These are phyloP conservation scores for Myripristis murdjan DNA, from an alignment of 2,797 vertebrate genomes.

Conservation along the genomic window DNA sequence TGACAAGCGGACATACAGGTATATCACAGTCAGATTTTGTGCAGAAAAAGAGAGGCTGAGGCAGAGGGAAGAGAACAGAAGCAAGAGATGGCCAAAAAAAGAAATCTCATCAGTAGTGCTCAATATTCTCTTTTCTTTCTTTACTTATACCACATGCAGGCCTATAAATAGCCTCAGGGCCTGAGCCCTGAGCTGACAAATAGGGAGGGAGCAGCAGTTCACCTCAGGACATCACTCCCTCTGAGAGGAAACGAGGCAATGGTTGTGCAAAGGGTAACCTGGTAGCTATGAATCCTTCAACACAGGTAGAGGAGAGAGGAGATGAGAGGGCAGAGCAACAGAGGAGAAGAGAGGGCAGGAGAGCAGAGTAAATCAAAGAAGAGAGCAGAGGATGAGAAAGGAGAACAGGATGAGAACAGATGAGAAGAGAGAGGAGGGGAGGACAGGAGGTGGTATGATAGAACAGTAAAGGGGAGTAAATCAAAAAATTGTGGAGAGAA, in stretches of 20 bases:
- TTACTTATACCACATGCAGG: conserved; percentile 38
- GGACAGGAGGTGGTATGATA: neutral
- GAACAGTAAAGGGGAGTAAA: neutral
- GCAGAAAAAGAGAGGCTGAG: conserved; percentile 22
- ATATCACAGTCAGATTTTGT: conserved; percentile 30
- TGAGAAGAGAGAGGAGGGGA: neutral
- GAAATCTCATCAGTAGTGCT: conserved; percentile 37
- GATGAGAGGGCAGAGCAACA: conserved; percentile 54
- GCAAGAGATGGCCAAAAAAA: conserved; percentile 25
- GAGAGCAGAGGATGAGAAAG: too few relatives aligned
- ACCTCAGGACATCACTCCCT: conserved; percentile 59
- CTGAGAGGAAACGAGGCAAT: conserved; percentile 55
- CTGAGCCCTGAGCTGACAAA: conserved; percentile 64
- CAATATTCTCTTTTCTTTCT: conserved; percentile 31
- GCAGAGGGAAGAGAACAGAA: conserved; percentile 12
- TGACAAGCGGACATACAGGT: conserved; percentile 27
- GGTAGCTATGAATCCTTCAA: conserved; percentile 66
- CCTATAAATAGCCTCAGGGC: conserved; percentile 63
- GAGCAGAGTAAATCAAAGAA: neutral
- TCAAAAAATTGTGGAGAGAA: neutral
- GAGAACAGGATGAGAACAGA: conserved; percentile 14
- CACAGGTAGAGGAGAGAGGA: conserved; percentile 36
- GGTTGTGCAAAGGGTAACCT: conserved; percentile 58
- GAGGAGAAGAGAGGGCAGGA: conserved; percentile 6
- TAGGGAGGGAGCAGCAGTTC: conserved; percentile 60